Percentiles rank a stretch among this genome's conserved stretches.
These are phyloP conservation scores for Brachionus sp. DNA, from an alignment of 1,140 invertebrate genomes.

Conservation along the genomic window DNA sequence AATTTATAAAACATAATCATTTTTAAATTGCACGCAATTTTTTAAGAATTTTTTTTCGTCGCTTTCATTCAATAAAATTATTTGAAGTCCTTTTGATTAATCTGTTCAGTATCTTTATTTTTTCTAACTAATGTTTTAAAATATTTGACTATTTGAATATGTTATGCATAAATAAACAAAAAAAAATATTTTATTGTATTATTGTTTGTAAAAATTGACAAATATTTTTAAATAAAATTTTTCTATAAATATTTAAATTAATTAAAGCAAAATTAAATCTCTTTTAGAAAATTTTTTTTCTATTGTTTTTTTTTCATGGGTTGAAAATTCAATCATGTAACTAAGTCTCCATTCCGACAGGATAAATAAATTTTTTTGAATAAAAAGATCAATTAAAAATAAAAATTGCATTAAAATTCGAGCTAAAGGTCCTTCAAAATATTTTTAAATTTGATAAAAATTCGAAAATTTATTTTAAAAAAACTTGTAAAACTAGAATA, in stretches of 20 bases:
- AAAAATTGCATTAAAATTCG: too few relatives aligned
- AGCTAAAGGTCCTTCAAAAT: too few relatives aligned
- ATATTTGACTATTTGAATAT: background rate
- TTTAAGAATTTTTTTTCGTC: constrained; percentile 5
- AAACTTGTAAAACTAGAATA: too few relatives aligned
- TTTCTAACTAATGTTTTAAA: background rate
- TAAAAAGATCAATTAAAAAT: too few relatives aligned
- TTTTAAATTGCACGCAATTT: background rate
- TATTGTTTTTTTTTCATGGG: background rate
- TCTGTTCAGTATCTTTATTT: background rate
- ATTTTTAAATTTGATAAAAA: too few relatives aligned
- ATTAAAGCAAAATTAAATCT: too few relatives aligned
- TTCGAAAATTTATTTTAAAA: too few relatives aligned
- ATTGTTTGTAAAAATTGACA: background rate
- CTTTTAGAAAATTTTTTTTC: background rate
- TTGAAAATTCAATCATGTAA: background rate
- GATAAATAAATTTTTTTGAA: too few relatives aligned
- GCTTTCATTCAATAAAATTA: constrained; percentile 2
- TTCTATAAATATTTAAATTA: too few relatives aligned
- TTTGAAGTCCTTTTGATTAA: background rate
- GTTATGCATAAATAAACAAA: background rate
- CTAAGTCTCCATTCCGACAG: too few relatives aligned
- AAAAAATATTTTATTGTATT: background rate
- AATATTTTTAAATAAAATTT: background rate
- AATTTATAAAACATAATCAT: background rate